Evolutionary conservation across 1,140 invertebrate genomes (phyloP), one percentile per base, ranked within the genome.

Genomic region (Drosophila bifasciata): DNA sequence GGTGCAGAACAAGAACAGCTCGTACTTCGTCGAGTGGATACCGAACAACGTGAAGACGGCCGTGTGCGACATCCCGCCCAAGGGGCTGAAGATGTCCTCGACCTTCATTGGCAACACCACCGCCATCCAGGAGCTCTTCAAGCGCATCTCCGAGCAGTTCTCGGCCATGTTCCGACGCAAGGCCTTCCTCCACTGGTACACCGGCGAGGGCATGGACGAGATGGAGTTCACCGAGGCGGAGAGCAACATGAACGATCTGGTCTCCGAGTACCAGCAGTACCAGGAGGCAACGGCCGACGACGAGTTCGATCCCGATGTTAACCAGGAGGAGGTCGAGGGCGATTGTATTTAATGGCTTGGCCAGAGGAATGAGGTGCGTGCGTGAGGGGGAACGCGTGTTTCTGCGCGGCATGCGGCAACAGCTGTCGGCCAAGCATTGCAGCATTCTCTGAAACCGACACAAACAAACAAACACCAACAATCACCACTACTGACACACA

Each of bases 261-360:
- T 97, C 1, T 95, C 95, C 1, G 97, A 98, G 90, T 97, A 97
- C 85, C 97, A 98, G 91, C 96, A 97, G 91, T 98, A 98, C 91
- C 96, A 97, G 91, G 96, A 95, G 90, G 94, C 94, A 49, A 94
- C 94, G 58, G 94, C 94, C 74, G 94, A 95, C 76, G 94, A 95
- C 83, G 94, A 95, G 89, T 94, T 94, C 90, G 94, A 95, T 89
- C 94, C 94, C 86, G 94, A 95, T 90, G 94, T 91, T 56, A 90
- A 91, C 73, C 77, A 85, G 61, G 89, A 89, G 73, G 91, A 92
- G 77, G 83, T 91, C 55, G 91, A 92, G 62, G 91, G 85, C 74
- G 90, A 91, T 88, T 91, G 90, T 90, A 91, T 91, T 90, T 91
- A 91, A 91, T 89, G 84, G 85, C 90, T 76, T 79, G 74, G 76